Conservation (phyloP, 2,113 vertebrate genomes). For the Zosterops lateralis region DNA sequence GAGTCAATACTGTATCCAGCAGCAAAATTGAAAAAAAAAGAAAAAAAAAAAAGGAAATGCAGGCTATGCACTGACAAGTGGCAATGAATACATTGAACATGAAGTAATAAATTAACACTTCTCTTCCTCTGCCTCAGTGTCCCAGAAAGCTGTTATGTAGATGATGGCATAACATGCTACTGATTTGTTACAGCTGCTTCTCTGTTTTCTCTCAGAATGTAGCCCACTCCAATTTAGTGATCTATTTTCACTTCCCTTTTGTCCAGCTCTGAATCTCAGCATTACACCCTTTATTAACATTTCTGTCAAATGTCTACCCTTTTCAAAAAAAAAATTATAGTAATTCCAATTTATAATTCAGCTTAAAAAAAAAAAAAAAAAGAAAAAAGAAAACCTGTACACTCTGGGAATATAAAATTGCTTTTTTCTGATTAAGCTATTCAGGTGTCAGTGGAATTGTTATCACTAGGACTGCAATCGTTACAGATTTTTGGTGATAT, state of each 20-base stretch:
- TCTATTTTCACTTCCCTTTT: slow-evolving; percentile 4
- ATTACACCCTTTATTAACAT: slow-evolving; percentile 3
- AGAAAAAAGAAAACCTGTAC: neutral
- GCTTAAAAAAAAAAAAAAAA: neutral
- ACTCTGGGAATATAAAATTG: neutral
- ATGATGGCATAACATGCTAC: neutral
- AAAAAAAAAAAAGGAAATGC: neutral
- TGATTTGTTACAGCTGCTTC: slow-evolving; percentile 26
- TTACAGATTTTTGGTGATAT: neutral
- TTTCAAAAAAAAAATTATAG: neutral
- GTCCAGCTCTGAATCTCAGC: neutral
- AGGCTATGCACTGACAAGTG: neutral
- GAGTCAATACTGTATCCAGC: neutral
- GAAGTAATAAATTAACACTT: slow-evolving; percentile 36
- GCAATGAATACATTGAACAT: neutral
- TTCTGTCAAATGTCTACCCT: neutral
- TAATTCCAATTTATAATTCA: slow-evolving; percentile 14
- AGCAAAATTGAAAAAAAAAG: neutral
- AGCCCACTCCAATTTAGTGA: neutral
- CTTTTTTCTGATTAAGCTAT: slow-evolving; percentile 6
- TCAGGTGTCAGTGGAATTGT: neutral
- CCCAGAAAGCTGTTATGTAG: slow-evolving; percentile 7
- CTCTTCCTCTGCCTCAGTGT: slow-evolving; percentile 34
- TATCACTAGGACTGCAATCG: neutral
- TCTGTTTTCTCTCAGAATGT: neutral